A percentile compares a stretch with the other conserved stretches of the same genome.
Evolutionary conservation across 92 coral and sea anemone genomes (phyloP).

Genomic region (Umimayanthus kanabou): DNA sequence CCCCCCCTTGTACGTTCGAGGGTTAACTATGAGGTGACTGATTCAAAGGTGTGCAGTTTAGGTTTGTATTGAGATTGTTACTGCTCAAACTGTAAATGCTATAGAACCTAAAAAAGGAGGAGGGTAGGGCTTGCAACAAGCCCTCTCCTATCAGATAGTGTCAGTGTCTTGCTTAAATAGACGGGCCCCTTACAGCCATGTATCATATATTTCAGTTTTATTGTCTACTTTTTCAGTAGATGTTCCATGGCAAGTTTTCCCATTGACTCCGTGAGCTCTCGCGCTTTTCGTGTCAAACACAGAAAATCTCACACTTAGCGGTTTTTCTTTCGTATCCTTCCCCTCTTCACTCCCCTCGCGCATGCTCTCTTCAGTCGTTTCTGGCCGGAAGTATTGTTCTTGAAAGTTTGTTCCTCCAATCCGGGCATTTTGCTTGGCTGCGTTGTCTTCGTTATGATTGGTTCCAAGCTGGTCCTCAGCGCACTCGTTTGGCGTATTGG

Average conservation of each 20-base stretch:
- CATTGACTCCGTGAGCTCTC: not conserved
- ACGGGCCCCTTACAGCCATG: not conserved
- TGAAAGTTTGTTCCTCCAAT: not conserved
- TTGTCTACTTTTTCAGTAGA: not conserved
- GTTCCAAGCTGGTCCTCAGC: not conserved
- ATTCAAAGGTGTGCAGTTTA: no score
- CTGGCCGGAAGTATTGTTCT: not conserved
- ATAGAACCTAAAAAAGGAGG: no score
- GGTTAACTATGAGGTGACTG: no score
- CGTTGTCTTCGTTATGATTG: no score
- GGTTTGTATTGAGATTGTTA: no score
- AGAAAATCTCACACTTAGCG: not conserved
- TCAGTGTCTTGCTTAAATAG: not conserved
- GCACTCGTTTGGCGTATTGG: not conserved
- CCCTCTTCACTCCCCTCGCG: not conserved
- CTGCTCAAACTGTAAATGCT: no score
- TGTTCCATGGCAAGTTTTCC: not conserved
- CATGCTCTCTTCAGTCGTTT: not conserved
- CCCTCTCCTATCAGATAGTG: no score
- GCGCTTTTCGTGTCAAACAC: not conserved
- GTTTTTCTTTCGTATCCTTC: not conserved
- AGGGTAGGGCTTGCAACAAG: no score
- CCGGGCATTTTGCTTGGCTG: not conserved
- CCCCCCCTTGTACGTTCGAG: no score
- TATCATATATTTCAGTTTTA: not conserved